Evolutionary conservation across 35 echinoderm and acorn worm genomes (phyloP), one percentile per base, ranked within the genome.

Genomic region (Lytechinus variegatus): DNA sequence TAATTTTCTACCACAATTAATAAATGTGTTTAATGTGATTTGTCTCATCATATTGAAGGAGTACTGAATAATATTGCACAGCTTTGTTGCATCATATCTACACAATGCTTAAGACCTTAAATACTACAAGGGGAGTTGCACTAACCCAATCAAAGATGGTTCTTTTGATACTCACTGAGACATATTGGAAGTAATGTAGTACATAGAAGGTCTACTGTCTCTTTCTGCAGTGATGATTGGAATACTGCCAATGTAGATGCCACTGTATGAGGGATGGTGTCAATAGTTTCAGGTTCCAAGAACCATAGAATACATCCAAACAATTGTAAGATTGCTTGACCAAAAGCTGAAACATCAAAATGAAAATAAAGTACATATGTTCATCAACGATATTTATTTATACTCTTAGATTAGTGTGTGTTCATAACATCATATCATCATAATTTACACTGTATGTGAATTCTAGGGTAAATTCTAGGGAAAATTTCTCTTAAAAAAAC

Each of bases 191-290:
- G 92, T 33, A 99, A 91, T 53, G 96, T 98, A 52, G 95, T 97
- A 92, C 96, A 96, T n/a, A 99, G 91, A 28, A 99, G 93, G 27
- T 99, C 96, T 21, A 99, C 96, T 10, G 97, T 99, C 56, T 96
- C 96, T 24, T 98, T 97, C 61, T 97, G 96, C 27, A 98, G 94
- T 24, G 97, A 93, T 54, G 95, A 90, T 11, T 97, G 98, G 87
- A 99, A 99, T 29, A 98, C 95, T 27, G 98, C 94, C 54, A 99
- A 89, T 4, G 98, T 99, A 51, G 97, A 97, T 8, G 98, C 98
- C 44, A 99, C 98, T 44, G 98, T 99, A 86, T 99, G 96, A 13
- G 98, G 98, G 27, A 99, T 96, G 11, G 98, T 99, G 58, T 99
- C 98, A 79, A 97, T 94, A 4, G 89, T 96, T 91, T 99, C 98